These are phyloP conservation scores for Myripristis murdjan DNA, from an alignment of 2,797 vertebrate species.

Conservation along the genomic window DNA sequence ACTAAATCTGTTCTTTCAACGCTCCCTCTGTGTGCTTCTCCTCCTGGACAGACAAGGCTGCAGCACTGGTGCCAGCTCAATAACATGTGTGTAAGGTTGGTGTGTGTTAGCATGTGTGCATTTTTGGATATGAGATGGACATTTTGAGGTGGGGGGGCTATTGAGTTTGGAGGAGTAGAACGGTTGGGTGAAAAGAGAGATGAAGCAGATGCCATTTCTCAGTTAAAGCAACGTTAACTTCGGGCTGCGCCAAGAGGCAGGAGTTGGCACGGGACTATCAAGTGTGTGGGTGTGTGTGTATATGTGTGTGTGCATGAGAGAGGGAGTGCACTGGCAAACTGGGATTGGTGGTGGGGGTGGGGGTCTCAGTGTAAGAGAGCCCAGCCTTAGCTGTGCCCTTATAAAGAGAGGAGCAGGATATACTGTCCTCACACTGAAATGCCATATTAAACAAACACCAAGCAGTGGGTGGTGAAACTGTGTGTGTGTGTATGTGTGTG, in stretches of 20 bases:
- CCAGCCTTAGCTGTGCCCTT: constrained; percentile 70
- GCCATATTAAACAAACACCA: constrained; percentile 79
- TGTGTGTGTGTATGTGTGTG: constrained; percentile 24
- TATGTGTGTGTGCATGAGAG: constrained; percentile 23
- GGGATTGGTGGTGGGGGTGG: background rate
- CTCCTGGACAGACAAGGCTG: constrained; percentile 61
- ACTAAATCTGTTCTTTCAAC: constrained; percentile 67
- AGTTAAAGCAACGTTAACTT: constrained; percentile 38
- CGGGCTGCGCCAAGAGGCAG: constrained; percentile 54
- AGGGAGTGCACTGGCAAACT: constrained; percentile 43
- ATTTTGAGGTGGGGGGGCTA: constrained; percentile 20
- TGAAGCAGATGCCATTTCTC: constrained; percentile 71
- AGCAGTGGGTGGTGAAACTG: constrained; percentile 65
- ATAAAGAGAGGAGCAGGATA: constrained; percentile 75
- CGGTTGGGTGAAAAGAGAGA: constrained; percentile 61
- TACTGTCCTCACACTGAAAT: constrained; percentile 75
- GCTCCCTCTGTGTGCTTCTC: constrained; percentile 41
- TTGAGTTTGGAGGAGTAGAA: constrained; percentile 38
- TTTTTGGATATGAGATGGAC: constrained; percentile 40
- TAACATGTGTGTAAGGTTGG: constrained; percentile 22
- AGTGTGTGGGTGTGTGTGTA: constrained; percentile 23
- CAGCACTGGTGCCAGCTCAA: constrained; percentile 54
- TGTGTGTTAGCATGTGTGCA: constrained; percentile 33
- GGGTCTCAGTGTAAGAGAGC: constrained; percentile 34
- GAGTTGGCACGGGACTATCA: constrained; percentile 51